phyloP scores from a whole-genome alignment of 1,140 invertebrate genomes.

The Conus ventricosus region DNA sequence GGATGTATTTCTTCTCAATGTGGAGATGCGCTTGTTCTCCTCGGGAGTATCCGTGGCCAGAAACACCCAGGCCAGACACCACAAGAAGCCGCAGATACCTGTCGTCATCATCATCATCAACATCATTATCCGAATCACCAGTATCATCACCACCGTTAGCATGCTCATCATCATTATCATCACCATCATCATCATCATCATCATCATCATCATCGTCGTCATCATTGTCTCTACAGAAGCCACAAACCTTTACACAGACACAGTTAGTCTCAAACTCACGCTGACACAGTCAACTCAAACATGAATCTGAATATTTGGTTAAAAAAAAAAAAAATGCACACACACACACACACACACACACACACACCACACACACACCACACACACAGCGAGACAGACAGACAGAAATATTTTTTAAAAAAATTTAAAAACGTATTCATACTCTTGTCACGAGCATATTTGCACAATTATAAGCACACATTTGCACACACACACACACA shows the following conservation, averaged over 20 bases:
- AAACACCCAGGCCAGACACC: not conserved
- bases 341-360: not conserved
- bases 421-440: not conserved
- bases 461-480: not conserved
- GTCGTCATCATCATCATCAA: not conserved
- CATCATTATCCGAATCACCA: not conserved
- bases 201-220: not conserved
- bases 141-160: not conserved
- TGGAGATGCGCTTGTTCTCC: conserved; percentile 62
- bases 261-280: not conserved
- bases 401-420: too few relatives aligned
- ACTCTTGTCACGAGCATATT: not conserved
- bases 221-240: not conserved
- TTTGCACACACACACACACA: not conserved
- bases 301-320: not conserved
- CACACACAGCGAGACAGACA: not conserved
- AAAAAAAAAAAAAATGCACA: not conserved
- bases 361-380: not conserved
- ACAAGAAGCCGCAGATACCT: not conserved
- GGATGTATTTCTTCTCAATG: conserved; percentile 71
- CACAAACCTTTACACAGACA: not conserved
- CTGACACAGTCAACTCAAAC: not conserved
- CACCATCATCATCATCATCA: not conserved
- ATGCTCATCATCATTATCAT: not conserved
- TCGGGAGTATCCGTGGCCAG: conserved; percentile 64